Conservation (phyloP, 2,888 invertebrate species). For the Eristalis intricaria region DNA sequence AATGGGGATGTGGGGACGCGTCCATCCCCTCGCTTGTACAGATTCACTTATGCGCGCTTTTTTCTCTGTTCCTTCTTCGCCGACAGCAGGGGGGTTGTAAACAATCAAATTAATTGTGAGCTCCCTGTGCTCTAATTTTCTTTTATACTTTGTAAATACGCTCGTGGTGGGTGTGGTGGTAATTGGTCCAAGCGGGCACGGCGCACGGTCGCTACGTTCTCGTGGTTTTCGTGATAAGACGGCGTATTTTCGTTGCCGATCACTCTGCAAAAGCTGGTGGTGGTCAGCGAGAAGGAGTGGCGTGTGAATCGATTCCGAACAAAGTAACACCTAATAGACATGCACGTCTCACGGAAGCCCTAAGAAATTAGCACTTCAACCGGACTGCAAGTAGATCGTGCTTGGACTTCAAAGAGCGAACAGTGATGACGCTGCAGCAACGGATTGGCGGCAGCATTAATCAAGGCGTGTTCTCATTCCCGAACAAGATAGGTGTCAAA, state of each 20-base stretch:
- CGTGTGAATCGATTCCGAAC: neutral
- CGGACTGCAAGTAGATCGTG: neutral
- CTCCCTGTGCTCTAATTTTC: conserved; percentile 50
- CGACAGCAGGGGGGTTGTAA: conserved; percentile 52
- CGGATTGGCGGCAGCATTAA: neutral
- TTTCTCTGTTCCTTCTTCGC: neutral
- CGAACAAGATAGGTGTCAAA: too few species aligned
- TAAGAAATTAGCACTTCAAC: neutral
- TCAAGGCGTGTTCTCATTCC: neutral
- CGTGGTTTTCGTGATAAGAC: neutral
- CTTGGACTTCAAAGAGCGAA: neutral
- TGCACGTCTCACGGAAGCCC: neutral
- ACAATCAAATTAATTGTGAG: conserved; percentile 69
- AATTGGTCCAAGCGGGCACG: conserved; percentile 20
- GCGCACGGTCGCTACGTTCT: neutral
- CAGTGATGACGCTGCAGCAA: neutral
- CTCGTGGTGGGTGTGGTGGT: neutral
- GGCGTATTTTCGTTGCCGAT: neutral
- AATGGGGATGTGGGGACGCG: conserved; percentile 34
- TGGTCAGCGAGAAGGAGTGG: neutral
- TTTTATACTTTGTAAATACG: conserved; percentile 47
- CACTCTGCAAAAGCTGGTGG: neutral
- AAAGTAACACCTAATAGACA: neutral
- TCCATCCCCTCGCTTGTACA: conserved; percentile 9
- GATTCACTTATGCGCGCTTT: conserved; percentile 46